Base-by-base conservation (phyloP, 2,797 vertebrate genomes). In the Sparus aurata region DNA sequence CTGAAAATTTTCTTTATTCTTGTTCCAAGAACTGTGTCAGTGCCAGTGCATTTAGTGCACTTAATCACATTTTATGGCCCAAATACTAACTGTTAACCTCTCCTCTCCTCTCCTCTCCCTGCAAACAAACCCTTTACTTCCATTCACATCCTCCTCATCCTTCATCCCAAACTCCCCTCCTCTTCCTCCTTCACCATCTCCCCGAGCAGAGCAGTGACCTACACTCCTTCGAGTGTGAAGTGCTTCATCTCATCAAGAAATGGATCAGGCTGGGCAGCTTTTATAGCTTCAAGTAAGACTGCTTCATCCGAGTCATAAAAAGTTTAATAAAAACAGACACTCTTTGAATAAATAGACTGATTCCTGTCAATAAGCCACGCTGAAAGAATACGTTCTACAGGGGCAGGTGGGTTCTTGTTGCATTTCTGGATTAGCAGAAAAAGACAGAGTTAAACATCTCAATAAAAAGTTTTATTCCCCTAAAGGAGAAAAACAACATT, bases 161-260 rank as follows among this genome's bases (percentile, higher is more conserved):
- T 16, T 65, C 72, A 38, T 47, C 4, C 27, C 54, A 4, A 52
- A 22, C 27, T 57, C 53, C 30, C 16, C 9, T 78, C 25, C 22
- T 59, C 34, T 38, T 8, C 22, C 60, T 49, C 73, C 25, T 34
- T 57, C 23, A 43, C 47, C 59, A 16, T 50, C 25, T 57, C 49
- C 60, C 2, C 25, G 57, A 74, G 38, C 75, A 67, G 60, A 54
- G 49, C 17, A 80, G 46, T 69, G 68, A 45, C 62, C 77, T 65
- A 47, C 30, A 25, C 15, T 71, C 20, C 60, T 54, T 73, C 61
- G 30, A 58, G 41, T 57, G 57, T 77, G 47, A 82, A 82, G 55
- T 41, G 53, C 41, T 74, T 82, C 20, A 77, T 74, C 75, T 84
- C 63, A 82, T 84, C 75, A 62, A 47, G 15, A 73, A 73, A 69